phyloP scores from a whole-genome alignment of 2,113 vertebrate species.

The Labeo rohita region DNA sequence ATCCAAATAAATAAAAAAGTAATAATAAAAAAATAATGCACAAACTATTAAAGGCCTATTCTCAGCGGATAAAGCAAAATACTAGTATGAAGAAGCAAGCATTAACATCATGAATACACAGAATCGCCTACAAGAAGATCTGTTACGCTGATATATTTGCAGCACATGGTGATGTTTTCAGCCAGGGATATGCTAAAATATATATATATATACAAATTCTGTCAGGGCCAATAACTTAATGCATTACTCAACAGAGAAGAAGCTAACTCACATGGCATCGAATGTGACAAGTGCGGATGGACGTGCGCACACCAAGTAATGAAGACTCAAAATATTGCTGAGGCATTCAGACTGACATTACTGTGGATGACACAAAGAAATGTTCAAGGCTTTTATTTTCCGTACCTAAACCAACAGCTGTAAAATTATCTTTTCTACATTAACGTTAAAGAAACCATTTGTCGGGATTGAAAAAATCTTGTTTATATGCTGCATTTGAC shows the following conservation, averaged over 20 bases:
- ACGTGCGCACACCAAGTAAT: constrained; percentile 32
- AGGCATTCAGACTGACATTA: constrained; percentile 21
- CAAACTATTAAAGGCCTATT: not conserved
- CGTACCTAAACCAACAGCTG: not conserved
- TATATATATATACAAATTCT: constrained; percentile 38
- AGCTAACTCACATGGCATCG: constrained; percentile 28
- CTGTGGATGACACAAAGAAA: not conserved
- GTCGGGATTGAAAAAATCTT: not conserved
- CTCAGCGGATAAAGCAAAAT: not conserved
- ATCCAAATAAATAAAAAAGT: not conserved
- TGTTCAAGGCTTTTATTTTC: not conserved
- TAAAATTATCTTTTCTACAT: not conserved
- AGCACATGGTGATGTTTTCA: constrained; percentile 18
- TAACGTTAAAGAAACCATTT: constrained; percentile 22
- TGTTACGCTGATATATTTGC: constrained; percentile 7
- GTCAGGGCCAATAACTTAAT: constrained; percentile 54
- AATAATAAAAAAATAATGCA: not conserved
- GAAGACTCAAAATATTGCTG: constrained; percentile 14
- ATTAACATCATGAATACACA: not conserved
- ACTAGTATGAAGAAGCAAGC: not conserved
- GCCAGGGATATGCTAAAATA: constrained; percentile 45
- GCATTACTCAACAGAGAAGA: constrained; percentile 55
- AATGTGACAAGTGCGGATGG: constrained; percentile 50
- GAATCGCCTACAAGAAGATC: not conserved
- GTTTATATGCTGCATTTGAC: not conserved